These are phyloP conservation scores for Trichopoda pennipes DNA, from an alignment of 2,888 invertebrate genomes.

Conservation along the genomic window DNA sequence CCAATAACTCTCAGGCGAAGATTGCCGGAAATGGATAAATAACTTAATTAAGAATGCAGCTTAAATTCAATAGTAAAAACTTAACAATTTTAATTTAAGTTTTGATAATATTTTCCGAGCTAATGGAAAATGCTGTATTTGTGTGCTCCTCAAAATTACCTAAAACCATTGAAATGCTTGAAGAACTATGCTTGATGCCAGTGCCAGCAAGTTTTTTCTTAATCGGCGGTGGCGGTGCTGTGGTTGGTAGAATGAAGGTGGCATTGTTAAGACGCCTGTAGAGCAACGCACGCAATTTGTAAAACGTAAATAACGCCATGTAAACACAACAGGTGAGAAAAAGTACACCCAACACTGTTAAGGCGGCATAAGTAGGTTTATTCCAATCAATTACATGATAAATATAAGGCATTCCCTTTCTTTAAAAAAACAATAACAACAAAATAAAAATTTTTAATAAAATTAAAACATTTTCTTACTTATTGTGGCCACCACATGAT, in stretches of 20 bases:
- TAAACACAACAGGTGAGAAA: slow-evolving; percentile 77
- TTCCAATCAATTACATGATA: slow-evolving; percentile 90
- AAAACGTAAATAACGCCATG: slow-evolving; percentile 76
- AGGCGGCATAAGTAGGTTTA: slow-evolving; percentile 82
- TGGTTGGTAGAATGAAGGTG: slow-evolving; percentile 75
- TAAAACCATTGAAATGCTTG: slow-evolving; percentile 80
- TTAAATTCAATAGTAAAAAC: neutral
- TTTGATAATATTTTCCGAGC: slow-evolving; percentile 68
- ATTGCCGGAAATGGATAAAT: neutral
- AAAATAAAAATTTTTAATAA: neutral
- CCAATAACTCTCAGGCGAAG: too few species aligned
- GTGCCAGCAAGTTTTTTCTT: slow-evolving; percentile 57
- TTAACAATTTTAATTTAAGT: slow-evolving; percentile 40
- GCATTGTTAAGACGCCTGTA: slow-evolving; percentile 74
- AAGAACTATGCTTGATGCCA: slow-evolving; percentile 77
- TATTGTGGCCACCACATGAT: slow-evolving; percentile 84
- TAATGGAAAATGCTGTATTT: slow-evolving; percentile 75
- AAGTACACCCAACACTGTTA: slow-evolving; percentile 76
- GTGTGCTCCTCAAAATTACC: slow-evolving; percentile 77
- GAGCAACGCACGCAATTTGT: slow-evolving; percentile 77
- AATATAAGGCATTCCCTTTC: slow-evolving; percentile 85
- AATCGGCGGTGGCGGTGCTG: slow-evolving; percentile 52
- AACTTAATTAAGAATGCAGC: neutral
- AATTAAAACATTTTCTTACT: slow-evolving; percentile 74
- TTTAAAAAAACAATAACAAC: slow-evolving; percentile 72